Conservation (phyloP, 2,113 vertebrate genomes). For the Asarcornis scutulata region DNA sequence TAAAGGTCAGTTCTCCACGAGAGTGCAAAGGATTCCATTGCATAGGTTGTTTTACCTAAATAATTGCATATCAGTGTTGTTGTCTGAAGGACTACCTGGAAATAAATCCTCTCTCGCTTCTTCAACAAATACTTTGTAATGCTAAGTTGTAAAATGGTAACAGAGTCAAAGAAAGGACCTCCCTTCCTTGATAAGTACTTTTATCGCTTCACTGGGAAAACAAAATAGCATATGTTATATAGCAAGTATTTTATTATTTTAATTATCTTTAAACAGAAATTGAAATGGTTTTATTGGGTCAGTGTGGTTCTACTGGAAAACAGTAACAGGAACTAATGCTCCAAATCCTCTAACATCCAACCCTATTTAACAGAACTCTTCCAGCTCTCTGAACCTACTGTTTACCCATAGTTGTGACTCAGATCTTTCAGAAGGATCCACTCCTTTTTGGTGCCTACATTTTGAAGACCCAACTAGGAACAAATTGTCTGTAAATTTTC, state of each 20-base stretch:
- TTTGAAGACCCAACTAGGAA: not conserved
- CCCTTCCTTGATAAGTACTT: not conserved
- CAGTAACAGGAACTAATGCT: not conserved
- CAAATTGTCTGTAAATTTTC: not conserved
- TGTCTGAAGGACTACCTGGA: not conserved
- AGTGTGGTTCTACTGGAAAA: not conserved
- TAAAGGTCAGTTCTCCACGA: slow-evolving; percentile 77
- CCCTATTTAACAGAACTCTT: not conserved
- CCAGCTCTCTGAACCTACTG: not conserved
- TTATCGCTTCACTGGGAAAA: not conserved
- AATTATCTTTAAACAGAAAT: not conserved
- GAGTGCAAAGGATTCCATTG: not conserved
- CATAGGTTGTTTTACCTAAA: not conserved
- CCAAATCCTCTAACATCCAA: not conserved
- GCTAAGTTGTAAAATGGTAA: not conserved
- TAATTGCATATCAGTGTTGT: not conserved
- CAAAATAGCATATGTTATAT: not conserved
- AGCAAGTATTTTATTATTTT: not conserved
- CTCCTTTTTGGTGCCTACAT: not conserved
- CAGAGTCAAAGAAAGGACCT: not conserved
- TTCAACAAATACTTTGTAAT: not conserved
- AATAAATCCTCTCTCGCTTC: not conserved
- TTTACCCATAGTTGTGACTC: not conserved
- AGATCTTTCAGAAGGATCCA: not conserved
- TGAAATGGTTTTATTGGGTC: not conserved